These are phyloP conservation scores for Meloe dianella DNA, from an alignment of 2,888 invertebrate species.

Conservation along the genomic window DNA sequence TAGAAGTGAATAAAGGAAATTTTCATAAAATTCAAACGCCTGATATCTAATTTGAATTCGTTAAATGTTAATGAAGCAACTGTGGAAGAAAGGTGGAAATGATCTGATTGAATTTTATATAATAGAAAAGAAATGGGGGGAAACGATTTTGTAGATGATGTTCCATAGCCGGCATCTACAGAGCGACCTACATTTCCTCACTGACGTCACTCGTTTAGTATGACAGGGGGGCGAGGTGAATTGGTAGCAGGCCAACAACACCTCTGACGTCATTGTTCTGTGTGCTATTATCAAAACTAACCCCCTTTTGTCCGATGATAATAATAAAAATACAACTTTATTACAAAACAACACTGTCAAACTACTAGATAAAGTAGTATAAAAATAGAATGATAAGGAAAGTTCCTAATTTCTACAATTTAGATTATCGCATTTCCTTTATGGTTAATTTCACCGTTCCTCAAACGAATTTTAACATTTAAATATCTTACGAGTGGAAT, in stretches of 20 bases:
- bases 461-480: background rate
- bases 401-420: background rate
- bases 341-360: background rate
- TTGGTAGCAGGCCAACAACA: constrained; percentile 37
- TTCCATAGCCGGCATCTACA: constrained; percentile 27
- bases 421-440: background rate
- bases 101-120: constrained; percentile 17
- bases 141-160: constrained; percentile 10
- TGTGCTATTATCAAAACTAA: constrained; percentile 28
- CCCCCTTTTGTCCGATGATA: background rate
- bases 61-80: background rate
- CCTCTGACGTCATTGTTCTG: constrained; percentile 38
- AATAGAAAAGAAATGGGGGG: background rate
- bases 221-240: constrained; percentile 24
- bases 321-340: background rate
- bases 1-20: background rate
- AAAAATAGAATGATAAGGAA: background rate
- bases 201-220: constrained; percentile 38
- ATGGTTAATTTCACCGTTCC: background rate
- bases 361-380: background rate
- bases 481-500: too few relatives aligned
- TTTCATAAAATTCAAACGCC: background rate
- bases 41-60: background rate
- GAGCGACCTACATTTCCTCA: constrained; percentile 38
- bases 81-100: constrained; percentile 18